A percentile compares a stretch with the other conserved stretches of the same genome.
phyloP scores from a whole-genome alignment of 1,140 invertebrate genomes.

The Zaprionus capensis region DNA sequence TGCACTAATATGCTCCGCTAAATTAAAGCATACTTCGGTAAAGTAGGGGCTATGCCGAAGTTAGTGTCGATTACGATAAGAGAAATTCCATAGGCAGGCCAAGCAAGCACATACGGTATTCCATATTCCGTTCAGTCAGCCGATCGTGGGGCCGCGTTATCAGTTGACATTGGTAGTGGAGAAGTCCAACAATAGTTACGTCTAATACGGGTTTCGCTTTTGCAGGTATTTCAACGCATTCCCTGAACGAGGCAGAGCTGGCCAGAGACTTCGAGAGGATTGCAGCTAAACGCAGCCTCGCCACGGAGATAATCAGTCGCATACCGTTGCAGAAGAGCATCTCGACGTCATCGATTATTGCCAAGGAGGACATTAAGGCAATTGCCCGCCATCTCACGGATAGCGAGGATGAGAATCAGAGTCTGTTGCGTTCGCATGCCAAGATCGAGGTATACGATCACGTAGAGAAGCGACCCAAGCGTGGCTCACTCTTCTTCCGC shows the following conservation, averaged over 20 bases:
- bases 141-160: slow-evolving; percentile 42
- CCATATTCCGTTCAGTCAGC: neutral
- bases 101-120: neutral
- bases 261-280: slow-evolving; percentile 88
- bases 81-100: slow-evolving; percentile 69
- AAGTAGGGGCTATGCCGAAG: slow-evolving; percentile 45
- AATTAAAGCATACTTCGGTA: neutral
- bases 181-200: slow-evolving; percentile 27
- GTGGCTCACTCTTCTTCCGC: slow-evolving; percentile 94
- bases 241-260: slow-evolving; percentile 92
- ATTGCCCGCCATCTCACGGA: slow-evolving; percentile 83
- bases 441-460: slow-evolving; percentile 89
- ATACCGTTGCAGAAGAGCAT: slow-evolving; percentile 95
- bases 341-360: slow-evolving; percentile 91
- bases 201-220: slow-evolving; percentile 13
- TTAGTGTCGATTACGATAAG: slow-evolving; percentile 73
- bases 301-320: slow-evolving; percentile 87
- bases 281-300: slow-evolving; percentile 86
- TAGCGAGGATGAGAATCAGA: slow-evolving; percentile 84
- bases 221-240: slow-evolving; percentile 90
- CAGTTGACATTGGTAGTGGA: slow-evolving; percentile 40
- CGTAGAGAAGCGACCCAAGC: slow-evolving; percentile 92
- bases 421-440: slow-evolving; percentile 78
- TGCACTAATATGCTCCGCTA: slow-evolving; percentile 42
- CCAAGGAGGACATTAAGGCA: slow-evolving; percentile 81